phyloP scores from a whole-genome alignment of 2,797 vertebrate species.

The Squalus acanthias region DNA sequence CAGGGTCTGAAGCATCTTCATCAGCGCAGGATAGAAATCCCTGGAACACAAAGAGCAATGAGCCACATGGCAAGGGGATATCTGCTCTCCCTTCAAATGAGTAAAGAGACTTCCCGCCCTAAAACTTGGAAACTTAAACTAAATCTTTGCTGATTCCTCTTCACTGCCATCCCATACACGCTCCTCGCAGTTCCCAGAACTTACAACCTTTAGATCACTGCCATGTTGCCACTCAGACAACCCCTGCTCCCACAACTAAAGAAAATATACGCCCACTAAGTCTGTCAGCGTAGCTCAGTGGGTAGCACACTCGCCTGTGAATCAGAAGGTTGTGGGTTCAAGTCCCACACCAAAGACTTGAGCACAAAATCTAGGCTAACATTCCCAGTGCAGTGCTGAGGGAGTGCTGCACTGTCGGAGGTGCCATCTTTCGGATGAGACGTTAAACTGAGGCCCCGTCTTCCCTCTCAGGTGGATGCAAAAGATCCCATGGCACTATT shows the following conservation, averaged over 20 bases:
- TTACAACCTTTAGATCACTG: no score
- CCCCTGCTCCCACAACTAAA: background rate
- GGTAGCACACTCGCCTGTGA: background rate
- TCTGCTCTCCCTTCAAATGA: constrained; percentile 12
- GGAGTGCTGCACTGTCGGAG: no score
- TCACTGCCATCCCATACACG: background rate
- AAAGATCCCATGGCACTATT: no score
- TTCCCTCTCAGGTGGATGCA: no score
- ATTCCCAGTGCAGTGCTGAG: no score
- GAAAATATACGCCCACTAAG: background rate
- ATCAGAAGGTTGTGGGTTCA: background rate
- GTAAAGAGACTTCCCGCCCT: background rate
- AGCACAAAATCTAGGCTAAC: background rate
- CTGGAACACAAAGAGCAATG: constrained; percentile 52
- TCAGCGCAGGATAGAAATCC: constrained; percentile 82
- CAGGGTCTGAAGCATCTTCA: constrained; percentile 68
- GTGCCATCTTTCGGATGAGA: no score
- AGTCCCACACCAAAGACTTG: background rate
- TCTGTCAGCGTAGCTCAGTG: background rate
- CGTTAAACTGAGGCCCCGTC: no score
- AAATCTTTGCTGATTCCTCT: background rate
- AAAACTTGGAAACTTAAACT: background rate
- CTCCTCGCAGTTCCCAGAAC: background rate
- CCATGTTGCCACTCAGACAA: background rate
- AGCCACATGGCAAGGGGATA: background rate